Base-by-base conservation (phyloP, 1,140 invertebrate genomes). In the Macrobrachium rosenbergii region DNA sequence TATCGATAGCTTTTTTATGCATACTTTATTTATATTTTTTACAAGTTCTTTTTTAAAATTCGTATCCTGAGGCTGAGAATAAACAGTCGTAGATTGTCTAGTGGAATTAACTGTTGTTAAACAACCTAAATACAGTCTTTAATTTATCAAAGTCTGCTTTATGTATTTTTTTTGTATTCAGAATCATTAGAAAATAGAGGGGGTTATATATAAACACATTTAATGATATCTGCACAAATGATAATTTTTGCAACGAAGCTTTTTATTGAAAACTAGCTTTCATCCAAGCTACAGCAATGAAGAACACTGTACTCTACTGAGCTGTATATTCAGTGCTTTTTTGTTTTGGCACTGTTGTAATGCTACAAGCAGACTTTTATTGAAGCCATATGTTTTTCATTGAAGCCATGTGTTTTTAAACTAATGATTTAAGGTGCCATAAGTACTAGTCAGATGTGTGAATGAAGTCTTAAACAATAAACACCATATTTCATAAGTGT, bases 391-490 rank as follows among this genome's bases (percentile, higher is more conserved):
- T 72, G 16, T 72, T 72, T 72, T 72, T 72, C 19, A 72, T 72
- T 72, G 67, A 37, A 28, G 37, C 67, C 21, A 69, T 28, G 37
- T 75, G 23, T 83, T 58, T 80, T 73, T 80, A 52, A 79, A 59
- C 83, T 86, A 79, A 59, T 86, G 83, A 86, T 86, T 64, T 62
- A 87, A 81, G 84, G 84, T 87, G 84, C 84, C 84, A 87, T 87
- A 87, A 87, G n/a, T 87, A 76, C 84, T 87, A 87, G 84, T 87
- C 84, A 87, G 84, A 73, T 82, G 59, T 87, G 79, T 81, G 37
- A 72, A 72, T 37, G 23, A 81, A 87, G 37, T 73, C 78, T 58
- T 72, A 37, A 59, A 78, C 80, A 37, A 62, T 62, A 52, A 81
- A 80, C 78, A 86, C 77, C 76, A 86, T 60, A 79, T 79, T 37